Base-by-base conservation (phyloP, 2,797 vertebrate species). In the Tenualosa thibaudeaui region DNA sequence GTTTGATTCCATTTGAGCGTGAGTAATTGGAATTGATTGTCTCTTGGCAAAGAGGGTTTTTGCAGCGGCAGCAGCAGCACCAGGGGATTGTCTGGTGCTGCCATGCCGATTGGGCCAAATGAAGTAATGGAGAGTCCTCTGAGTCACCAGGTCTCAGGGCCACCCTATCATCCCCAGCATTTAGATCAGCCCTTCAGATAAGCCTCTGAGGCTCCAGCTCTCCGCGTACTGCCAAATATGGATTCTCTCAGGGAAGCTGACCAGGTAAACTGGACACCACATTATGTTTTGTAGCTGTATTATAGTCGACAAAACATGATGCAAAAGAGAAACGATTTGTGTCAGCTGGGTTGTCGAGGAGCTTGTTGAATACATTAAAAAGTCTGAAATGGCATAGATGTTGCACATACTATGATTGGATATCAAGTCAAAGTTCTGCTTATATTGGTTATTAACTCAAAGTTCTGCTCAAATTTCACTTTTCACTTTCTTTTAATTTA, bases 71-170 rank as follows among this genome's bases (percentile, higher is more conserved):
- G 26, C 54, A 26, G 46, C 46, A 83, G 50, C 13, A 51, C 17
- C 54, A 56, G 60, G 37, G 68, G 71, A 81, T 82, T 50, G 46
- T 53, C 53, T 81, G 46, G 5, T 62, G 58, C 50, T 81, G 71
- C 83, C 83, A 50, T 83, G 86, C 85, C 6, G 12, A 86, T 75
- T 84, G 83, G 54, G 24, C 60, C 40, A 85, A 60, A 85, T 82
- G 37, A 82, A 83, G 71, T 85, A 85, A 85, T 85, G 85, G 86
- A 84, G 83, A 78, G 46, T 54, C 81, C 84, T 51, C 31, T 26
- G 54, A 62, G 86, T 81, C 88, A 86, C 68, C 81, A 65, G 26
- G 78, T 82, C 50, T 9, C 60, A 60, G 82, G 54, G 19, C 54
- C 3, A 19, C 17, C 82, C 54, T 31, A 82, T 81, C 85, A 82